phyloP scores from a whole-genome alignment of 2,888 invertebrate species.

The Tetragnatha montana region DNA sequence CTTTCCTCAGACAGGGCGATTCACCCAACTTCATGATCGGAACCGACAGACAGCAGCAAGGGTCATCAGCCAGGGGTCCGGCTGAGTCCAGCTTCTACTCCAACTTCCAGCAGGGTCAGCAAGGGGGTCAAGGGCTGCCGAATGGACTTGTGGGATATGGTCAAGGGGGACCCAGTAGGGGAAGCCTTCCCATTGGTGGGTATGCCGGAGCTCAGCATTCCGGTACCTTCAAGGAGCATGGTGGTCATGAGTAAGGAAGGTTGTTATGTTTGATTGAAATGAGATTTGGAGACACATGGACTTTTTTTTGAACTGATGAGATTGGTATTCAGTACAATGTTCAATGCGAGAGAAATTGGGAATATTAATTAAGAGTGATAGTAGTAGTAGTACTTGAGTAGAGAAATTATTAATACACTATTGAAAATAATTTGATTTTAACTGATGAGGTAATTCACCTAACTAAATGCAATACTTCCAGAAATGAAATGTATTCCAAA shows the following conservation, averaged over 20 bases:
- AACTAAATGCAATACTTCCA: too few relatives aligned
- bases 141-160: conserved; percentile 56
- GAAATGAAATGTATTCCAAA: too few relatives aligned
- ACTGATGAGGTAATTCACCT: too few relatives aligned
- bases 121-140: conserved; percentile 24
- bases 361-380: too few relatives aligned
- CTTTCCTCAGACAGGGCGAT: conserved; percentile 45
- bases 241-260: conserved; percentile 38
- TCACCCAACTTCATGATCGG: conserved; percentile 42
- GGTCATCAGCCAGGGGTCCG: conserved; percentile 16
- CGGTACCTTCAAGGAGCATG: conserved; percentile 46
- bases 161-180: conserved; percentile 28
- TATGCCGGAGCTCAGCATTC: conserved; percentile 46
- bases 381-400: too few relatives aligned
- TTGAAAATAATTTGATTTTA: too few relatives aligned
- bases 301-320: neutral
- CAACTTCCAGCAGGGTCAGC: conserved; percentile 6
- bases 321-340: neutral
- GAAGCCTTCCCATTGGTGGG: conserved; percentile 42
- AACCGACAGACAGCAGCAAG: conserved; percentile 16
- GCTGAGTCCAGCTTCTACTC: conserved; percentile 53
- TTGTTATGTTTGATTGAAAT: neutral
- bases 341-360: neutral
- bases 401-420: too few relatives aligned
- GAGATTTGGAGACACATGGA: neutral